These are phyloP conservation scores for Pteronotus mesoamericanus DNA, from an alignment of 2,797 vertebrate species.

Conservation along the genomic window DNA sequence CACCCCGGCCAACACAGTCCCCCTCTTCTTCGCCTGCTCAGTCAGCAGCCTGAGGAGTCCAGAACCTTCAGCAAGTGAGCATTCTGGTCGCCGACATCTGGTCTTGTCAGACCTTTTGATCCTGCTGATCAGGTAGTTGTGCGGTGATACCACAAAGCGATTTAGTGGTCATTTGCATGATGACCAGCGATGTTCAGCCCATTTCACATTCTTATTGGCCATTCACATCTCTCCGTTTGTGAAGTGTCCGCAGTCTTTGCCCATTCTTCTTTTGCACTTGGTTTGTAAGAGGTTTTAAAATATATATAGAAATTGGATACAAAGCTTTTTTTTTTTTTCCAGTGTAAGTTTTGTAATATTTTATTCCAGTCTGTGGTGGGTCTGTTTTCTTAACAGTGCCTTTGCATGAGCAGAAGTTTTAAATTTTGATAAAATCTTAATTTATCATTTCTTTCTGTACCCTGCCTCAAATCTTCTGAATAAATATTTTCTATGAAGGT, in stretches of 20 bases:
- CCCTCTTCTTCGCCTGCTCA: too few relatives aligned
- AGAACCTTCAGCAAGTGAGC: not conserved
- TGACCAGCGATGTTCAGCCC: accelerated
- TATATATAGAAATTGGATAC: not conserved
- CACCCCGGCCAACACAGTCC: not conserved
- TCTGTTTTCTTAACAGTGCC: not conserved
- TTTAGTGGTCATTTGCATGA: accelerated
- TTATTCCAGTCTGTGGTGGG: not conserved
- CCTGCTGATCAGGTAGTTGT: not conserved
- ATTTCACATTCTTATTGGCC: not conserved
- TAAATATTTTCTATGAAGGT: not conserved
- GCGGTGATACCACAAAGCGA: not conserved
- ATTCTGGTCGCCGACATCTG: not conserved
- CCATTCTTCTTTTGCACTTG: not conserved
- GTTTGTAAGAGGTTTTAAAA: not conserved
- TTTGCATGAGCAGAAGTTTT: not conserved
- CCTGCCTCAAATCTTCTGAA: not conserved
- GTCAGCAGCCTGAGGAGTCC: not conserved
- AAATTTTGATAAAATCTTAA: not conserved
- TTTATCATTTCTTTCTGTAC: not conserved
- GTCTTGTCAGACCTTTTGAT: not conserved
- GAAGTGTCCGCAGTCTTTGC: not conserved
- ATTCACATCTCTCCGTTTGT: not conserved
- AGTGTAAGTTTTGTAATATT: not conserved
- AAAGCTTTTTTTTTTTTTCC: not conserved